Evolutionary conservation across 2,888 invertebrate species (phyloP), one percentile per base, ranked within the genome.

Genomic region (Cryptocephalus primarius): DNA sequence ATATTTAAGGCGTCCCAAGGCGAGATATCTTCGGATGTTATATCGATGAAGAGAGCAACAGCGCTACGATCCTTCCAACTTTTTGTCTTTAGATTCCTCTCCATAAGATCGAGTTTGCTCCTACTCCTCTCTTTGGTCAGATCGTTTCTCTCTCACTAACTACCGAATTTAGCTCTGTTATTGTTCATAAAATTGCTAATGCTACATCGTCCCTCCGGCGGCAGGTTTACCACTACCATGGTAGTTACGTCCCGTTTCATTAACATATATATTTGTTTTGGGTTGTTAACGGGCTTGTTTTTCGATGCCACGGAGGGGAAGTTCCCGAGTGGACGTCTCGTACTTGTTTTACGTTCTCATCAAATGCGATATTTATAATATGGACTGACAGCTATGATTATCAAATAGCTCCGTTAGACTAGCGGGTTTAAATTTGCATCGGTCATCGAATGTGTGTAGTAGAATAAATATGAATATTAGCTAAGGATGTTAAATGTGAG

Each of bases 151-250:
- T 11, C 12, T 36, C 36, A 36, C 22, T 36, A 11, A 36, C 36
- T 36, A 36, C 36, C 12, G 36, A 36, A 36, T 36, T 36, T 12
- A 36, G 36, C 36, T 12, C 11, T 33, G 38, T 47, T 51, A 54
- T 54, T 54, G 54, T 55, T 52, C 49, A 46, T 51, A 53, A 55
- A 50, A 48, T 51, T 44, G 44, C 39, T 47, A 48, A 45, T 49
- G 50, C 40, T 22, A 42, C n/a, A 31, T 41, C 41, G 14, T 8
- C 31, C 14, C 32, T 41, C 13, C 31, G 31, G 31, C 47, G 42
- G 39, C 39, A 36, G 36, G n/a, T 36, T 43, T 44, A 34, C 40
- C 39, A 39, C 22, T 32, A 22, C 22, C 22, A 6, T 22, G 33
- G 22, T 33, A 33, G 33, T 40, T 36, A 8, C 22, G 39, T 40